Evolutionary conservation across 2,113 vertebrate genomes (phyloP).

Genomic region (Uropsilus gracilis): DNA sequence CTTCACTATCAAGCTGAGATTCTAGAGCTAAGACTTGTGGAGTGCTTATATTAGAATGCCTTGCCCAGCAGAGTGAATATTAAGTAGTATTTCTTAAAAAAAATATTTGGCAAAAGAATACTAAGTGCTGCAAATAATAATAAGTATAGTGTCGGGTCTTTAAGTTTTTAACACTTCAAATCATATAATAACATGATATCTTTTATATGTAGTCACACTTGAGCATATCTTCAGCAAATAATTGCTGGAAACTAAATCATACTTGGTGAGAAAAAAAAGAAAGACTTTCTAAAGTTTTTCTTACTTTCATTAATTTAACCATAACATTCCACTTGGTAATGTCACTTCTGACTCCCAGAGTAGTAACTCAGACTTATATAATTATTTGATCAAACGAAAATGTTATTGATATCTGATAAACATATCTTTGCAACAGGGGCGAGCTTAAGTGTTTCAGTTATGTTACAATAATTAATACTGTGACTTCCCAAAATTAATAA

Average conservation of each 20-base stretch:
- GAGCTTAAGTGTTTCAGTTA: neutral
- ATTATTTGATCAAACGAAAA: neutral
- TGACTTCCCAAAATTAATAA: neutral
- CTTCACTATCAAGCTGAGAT: neutral
- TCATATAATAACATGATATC: too few relatives aligned
- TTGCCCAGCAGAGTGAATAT: neutral
- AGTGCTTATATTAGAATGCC: neutral
- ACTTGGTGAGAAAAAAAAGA: conserved; percentile 28
- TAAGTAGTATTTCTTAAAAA: neutral
- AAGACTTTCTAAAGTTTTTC: neutral
- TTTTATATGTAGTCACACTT: neutral
- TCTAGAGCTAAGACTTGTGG: neutral
- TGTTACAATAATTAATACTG: neutral
- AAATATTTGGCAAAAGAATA: neutral
- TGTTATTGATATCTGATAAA: neutral
- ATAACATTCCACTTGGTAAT: conserved; percentile 20
- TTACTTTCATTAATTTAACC: neutral
- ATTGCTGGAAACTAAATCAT: neutral
- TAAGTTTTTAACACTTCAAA: conserved; percentile 22
- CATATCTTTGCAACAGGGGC: neutral
- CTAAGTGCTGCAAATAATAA: neutral
- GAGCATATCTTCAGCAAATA: neutral
- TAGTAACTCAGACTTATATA: neutral
- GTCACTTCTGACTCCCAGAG: neutral
- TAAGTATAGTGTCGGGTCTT: neutral